Evolutionary conservation across 2,797 vertebrate species (phyloP).

Genomic region (Enteromius mattozi): DNA sequence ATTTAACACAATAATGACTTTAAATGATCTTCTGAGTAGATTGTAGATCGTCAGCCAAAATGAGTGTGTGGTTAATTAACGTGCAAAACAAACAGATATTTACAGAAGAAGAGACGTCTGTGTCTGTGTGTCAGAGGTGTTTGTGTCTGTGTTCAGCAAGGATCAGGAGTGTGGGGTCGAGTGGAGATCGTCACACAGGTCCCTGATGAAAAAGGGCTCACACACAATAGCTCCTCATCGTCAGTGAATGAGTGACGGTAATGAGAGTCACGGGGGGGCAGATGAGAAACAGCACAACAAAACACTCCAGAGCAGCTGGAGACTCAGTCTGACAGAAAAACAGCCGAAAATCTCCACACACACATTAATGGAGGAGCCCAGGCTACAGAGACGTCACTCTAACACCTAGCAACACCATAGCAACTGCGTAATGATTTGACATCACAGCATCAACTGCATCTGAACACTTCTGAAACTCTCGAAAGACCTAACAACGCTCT

Average conservation of each 20-base stretch:
- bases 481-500: too few species aligned
- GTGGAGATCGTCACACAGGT: neutral
- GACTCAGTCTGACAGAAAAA: neutral
- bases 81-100: neutral
- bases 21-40: neutral
- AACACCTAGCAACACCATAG: neutral
- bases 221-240: neutral
- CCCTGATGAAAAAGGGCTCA: neutral
- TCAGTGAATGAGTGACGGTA: neutral
- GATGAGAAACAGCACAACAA: neutral
- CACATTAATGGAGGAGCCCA: neutral
- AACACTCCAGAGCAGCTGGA: neutral
- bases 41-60: neutral
- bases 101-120: neutral
- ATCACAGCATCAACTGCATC: neutral
- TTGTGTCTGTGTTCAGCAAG: neutral
- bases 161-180: neutral
- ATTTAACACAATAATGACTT: neutral
- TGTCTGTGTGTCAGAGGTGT: neutral
- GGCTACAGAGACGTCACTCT: neutral
- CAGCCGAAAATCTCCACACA: neutral
- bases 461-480: neutral
- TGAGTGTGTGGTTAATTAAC: too few species aligned
- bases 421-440: neutral
- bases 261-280: constrained; percentile 10